These are phyloP conservation scores for Cardinalis cardinalis DNA, from an alignment of 2,113 vertebrate genomes.

Conservation along the genomic window DNA sequence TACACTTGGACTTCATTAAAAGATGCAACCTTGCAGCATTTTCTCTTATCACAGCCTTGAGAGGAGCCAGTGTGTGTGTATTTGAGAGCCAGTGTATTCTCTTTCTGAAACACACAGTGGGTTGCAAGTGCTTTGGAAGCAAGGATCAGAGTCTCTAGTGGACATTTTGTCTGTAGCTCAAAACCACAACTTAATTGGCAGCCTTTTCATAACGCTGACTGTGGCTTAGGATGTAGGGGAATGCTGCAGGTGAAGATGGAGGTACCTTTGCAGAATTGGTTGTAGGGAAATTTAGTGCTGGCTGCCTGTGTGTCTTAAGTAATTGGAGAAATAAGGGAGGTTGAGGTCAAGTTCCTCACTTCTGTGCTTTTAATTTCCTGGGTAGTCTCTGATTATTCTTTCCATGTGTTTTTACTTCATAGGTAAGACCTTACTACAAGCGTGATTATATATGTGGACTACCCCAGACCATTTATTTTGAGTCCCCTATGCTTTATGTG, in stretches of 20 bases:
- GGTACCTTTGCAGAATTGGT: neutral
- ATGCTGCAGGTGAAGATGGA: neutral
- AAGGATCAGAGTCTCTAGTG: slow-evolving; percentile 27
- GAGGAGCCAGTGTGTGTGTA: neutral
- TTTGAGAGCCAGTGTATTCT: neutral
- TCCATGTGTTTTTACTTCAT: neutral
- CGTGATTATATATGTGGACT: neutral
- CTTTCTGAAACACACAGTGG: neutral
- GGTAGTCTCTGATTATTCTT: neutral
- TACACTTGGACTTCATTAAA: neutral
- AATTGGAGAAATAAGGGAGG: neutral
- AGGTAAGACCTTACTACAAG: neutral
- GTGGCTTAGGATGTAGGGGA: neutral
- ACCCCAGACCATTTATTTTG: neutral
- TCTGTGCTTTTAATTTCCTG: neutral
- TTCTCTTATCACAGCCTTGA: neutral
- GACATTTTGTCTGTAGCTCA: slow-evolving; percentile 34
- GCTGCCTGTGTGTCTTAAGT: neutral
- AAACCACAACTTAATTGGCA: slow-evolving; percentile 49
- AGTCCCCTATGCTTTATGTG: neutral
- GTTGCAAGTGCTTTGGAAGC: slow-evolving; percentile 21
- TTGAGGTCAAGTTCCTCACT: neutral
- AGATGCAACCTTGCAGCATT: slow-evolving; percentile 6
- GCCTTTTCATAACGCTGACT: slow-evolving; percentile 20
- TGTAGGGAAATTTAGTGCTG: neutral